phyloP scores from a whole-genome alignment of 2,888 invertebrate species.

The Amorpha juglandis region DNA sequence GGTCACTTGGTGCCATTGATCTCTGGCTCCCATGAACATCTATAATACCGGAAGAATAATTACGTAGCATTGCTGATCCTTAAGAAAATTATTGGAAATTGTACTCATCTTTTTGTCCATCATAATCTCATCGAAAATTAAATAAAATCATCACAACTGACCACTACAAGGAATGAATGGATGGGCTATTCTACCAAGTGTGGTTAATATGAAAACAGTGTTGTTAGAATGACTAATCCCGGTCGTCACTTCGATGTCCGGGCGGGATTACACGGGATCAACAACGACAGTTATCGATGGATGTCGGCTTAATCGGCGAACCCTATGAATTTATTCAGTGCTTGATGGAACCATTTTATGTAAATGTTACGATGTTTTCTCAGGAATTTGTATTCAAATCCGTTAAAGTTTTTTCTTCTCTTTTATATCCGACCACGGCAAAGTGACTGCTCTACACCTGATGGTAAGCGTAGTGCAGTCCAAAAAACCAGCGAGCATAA shows the following conservation, averaged over 20 bases:
- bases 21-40: too few relatives aligned
- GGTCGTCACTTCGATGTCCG: slow-evolving; percentile 20
- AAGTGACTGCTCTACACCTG: too few relatives aligned
- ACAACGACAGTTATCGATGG: slow-evolving; percentile 15
- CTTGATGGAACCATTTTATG: slow-evolving; percentile 15
- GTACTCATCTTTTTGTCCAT: too few relatives aligned
- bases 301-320: slow-evolving; percentile 3
- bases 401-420: background rate
- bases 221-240: slow-evolving; percentile 8
- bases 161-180: background rate
- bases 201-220: slow-evolving; percentile 21
- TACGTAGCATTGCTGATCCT: too few relatives aligned
- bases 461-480: too few relatives aligned
- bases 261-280: slow-evolving; percentile 20
- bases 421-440: too few relatives aligned
- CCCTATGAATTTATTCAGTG: slow-evolving; percentile 9
- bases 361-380: slow-evolving; percentile 1
- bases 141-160: background rate
- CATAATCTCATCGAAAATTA: too few relatives aligned
- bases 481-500: too few relatives aligned
- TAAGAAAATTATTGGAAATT: too few relatives aligned
- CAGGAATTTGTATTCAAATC: too few relatives aligned
- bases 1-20: too few relatives aligned
- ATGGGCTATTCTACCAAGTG: slow-evolving; percentile 1
- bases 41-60: too few relatives aligned